These are phyloP conservation scores for Corynorhinus townsendii DNA, from an alignment of 2,113 vertebrate genomes.

Conservation along the genomic window DNA sequence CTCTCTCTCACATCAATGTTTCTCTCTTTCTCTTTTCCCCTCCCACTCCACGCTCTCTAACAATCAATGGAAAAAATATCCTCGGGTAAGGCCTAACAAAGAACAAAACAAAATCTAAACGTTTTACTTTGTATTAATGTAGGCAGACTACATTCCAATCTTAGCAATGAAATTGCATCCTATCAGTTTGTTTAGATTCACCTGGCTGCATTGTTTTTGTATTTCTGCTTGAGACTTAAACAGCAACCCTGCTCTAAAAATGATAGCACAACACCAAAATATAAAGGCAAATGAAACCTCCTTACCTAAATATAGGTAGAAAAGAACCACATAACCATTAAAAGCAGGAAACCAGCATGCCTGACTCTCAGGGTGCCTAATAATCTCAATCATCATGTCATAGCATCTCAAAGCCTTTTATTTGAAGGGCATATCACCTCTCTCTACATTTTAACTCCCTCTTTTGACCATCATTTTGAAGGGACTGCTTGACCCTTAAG, in stretches of 20 bases:
- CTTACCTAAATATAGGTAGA: background rate
- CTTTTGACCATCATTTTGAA: background rate
- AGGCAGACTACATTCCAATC: background rate
- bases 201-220: constrained; percentile 6
- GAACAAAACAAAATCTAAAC: background rate
- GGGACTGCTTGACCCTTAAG: background rate
- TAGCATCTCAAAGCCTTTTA: background rate
- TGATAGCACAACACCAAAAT: background rate
- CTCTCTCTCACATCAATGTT: too few relatives aligned
- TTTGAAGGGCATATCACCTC: background rate
- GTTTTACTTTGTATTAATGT: constrained; percentile 11
- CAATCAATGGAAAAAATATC: too few relatives aligned
- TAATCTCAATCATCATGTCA: background rate
- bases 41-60: too few relatives aligned
- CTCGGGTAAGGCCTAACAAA: too few relatives aligned
- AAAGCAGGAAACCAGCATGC: background rate
- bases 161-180: background rate
- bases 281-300: background rate
- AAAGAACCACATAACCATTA: background rate
- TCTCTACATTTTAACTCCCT: background rate
- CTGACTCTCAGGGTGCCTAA: background rate
- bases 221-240: constrained; percentile 32
- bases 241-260: background rate
- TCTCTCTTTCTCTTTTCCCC: too few relatives aligned
- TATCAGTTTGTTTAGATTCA: background rate